Percentiles rank a stretch among this genome's conserved stretches.
Evolutionary conservation across 2,797 vertebrate genomes (phyloP).

Genomic region (Protonibea diacanthus): DNA sequence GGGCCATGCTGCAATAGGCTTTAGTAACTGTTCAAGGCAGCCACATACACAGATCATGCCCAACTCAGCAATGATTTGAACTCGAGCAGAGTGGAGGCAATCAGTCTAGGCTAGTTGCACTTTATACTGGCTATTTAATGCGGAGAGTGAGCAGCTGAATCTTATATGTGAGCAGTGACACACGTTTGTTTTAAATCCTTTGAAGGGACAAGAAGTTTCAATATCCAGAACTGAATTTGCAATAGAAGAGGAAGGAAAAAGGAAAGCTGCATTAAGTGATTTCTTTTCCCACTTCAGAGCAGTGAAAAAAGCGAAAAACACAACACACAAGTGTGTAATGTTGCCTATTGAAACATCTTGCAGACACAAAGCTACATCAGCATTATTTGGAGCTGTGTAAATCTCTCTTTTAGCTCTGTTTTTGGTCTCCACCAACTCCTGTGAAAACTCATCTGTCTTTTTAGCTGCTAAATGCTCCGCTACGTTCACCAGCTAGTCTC

Average conservation of each 20-base stretch:
- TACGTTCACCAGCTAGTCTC: background rate
- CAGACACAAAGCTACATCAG: background rate
- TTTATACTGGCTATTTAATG: background rate
- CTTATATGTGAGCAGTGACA: slow-evolving; percentile 17
- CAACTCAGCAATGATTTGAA: background rate
- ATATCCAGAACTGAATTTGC: background rate
- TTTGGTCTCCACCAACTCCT: background rate
- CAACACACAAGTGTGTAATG: background rate
- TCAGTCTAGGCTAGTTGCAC: background rate
- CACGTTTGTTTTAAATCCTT: background rate
- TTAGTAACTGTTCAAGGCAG: background rate
- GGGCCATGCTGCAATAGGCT: background rate
- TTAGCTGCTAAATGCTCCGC: background rate
- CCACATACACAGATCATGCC: slow-evolving; percentile 4
- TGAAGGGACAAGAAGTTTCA: background rate
- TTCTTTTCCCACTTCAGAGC: slow-evolving; percentile 2
- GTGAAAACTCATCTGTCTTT: background rate
- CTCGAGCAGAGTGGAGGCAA: background rate
- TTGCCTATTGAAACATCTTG: background rate
- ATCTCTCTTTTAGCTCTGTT: background rate
- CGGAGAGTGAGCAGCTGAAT: background rate
- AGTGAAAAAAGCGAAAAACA: slow-evolving; percentile 14
- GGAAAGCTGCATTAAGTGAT: background rate
- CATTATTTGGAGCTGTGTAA: background rate
- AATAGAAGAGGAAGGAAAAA: background rate